Percentiles rank a stretch among this genome's conserved stretches.
Conservation (phyloP, 1,140 invertebrate genomes). For the Bombus pyrosoma region DNA sequence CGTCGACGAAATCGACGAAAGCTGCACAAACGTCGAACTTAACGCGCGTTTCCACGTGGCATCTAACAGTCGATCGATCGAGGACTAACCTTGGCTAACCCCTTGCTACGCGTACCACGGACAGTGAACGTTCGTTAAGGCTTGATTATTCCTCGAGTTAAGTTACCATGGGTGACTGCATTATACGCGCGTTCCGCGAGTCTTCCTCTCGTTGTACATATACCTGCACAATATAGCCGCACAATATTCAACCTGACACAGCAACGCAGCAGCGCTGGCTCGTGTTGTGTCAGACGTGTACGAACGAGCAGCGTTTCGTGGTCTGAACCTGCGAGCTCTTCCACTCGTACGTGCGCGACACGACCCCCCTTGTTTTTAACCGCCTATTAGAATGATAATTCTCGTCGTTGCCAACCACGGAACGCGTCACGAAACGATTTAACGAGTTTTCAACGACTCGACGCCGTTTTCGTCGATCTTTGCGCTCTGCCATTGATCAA, state of each 20-base stretch:
- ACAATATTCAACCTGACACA: not conserved
- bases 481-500: not conserved
- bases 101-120: slow-evolving; percentile 41
- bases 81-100: slow-evolving; percentile 66
- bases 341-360: not conserved
- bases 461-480: not conserved
- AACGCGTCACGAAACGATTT: not conserved
- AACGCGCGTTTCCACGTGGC: not conserved
- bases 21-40: not conserved
- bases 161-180: slow-evolving; percentile 27
- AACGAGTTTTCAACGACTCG: not conserved
- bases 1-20: not conserved
- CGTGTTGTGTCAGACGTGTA: not conserved
- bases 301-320: no score
- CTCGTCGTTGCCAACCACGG: not conserved
- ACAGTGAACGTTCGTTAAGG: slow-evolving; percentile 58
- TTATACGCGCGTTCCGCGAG: not conserved
- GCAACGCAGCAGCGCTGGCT: not conserved
- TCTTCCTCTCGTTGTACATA: not conserved
- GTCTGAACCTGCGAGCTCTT: not conserved
- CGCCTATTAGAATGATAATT: not conserved
- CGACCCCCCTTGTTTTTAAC: not conserved
- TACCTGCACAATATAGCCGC: not conserved
- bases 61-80: slow-evolving; percentile 41
- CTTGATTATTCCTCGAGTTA: slow-evolving; percentile 66